Percentiles rank a stretch among this genome's conserved stretches.
Conservation (phyloP, 1,140 invertebrate genomes). For the Brachionus calyciflorus region DNA sequence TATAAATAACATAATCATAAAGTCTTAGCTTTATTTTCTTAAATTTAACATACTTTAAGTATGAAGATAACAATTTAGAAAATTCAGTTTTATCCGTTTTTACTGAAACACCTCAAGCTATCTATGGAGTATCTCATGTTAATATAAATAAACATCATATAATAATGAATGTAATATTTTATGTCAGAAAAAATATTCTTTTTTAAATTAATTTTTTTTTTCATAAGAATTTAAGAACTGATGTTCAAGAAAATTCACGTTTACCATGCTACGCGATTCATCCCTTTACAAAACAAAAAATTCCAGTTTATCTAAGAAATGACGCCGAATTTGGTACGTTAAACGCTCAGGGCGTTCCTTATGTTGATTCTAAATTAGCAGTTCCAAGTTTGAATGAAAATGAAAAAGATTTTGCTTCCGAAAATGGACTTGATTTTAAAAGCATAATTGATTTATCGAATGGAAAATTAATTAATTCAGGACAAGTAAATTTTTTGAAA, state of each 20-base stretch:
- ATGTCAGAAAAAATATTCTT: not conserved
- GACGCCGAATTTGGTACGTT: constrained; percentile 61
- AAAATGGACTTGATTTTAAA: constrained; percentile 4
- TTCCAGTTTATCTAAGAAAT: constrained; percentile 73
- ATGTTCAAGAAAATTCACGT: not conserved
- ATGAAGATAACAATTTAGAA: constrained; percentile 52
- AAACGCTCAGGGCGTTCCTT: constrained; percentile 38
- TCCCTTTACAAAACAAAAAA: constrained; percentile 69
- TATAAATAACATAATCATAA: constrained; percentile 45
- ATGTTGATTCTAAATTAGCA: constrained; percentile 70
- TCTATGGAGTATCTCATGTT: constrained; percentile 67
- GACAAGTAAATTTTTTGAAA: not conserved
- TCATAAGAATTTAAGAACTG: not conserved
- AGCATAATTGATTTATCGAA: not conserved
- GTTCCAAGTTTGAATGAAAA: constrained; percentile 63
- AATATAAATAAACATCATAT: constrained; percentile 59
- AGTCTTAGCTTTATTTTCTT: too few species aligned
- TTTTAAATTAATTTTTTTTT: not conserved
- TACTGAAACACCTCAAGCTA: constrained; percentile 73
- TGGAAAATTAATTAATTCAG: not conserved
- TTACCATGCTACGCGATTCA: constrained; percentile 64
- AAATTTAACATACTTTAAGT: not conserved
- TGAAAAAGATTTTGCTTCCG: constrained; percentile 62
- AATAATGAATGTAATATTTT: constrained; percentile 49
- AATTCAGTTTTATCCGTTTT: constrained; percentile 66